Percentiles rank a stretch among this genome's conserved stretches.
Conservation (phyloP, 23 tunicate species). For the Phallusia fumigata region DNA sequence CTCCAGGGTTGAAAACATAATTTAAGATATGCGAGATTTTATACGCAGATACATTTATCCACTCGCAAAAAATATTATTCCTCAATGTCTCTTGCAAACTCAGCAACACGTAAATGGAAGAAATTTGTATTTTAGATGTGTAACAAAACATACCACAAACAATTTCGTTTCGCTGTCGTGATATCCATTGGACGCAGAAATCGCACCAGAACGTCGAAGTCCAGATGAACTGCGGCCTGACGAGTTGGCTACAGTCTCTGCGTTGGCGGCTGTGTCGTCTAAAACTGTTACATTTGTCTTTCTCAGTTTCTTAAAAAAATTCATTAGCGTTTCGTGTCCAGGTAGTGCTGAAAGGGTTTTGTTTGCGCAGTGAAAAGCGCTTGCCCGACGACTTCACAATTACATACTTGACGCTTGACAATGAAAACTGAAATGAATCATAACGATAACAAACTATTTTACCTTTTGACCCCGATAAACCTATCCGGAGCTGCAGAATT, state of each 20-base stretch:
- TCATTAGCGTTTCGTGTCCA: background rate
- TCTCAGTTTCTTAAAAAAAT: background rate
- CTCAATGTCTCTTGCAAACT: too few relatives aligned
- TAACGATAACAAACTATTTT: background rate
- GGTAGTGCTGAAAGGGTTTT: background rate
- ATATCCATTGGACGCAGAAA: constrained; percentile 16
- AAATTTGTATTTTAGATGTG: too few relatives aligned
- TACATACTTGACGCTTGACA: background rate
- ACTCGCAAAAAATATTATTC: too few relatives aligned
- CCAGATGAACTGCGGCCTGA: constrained; percentile 1
- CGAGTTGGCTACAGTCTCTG: background rate
- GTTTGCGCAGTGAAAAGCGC: too few relatives aligned
- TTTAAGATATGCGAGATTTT: too few relatives aligned
- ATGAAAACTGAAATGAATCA: background rate
- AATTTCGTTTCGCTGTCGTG: constrained; percentile 49
- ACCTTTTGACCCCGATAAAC: constrained; percentile 7
- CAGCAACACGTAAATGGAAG: too few relatives aligned
- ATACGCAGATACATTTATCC: too few relatives aligned
- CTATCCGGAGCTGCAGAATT: background rate
- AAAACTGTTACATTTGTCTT: constrained; percentile 7
- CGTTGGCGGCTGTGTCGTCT: constrained; percentile 4
- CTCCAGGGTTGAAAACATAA: too few relatives aligned
- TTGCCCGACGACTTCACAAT: background rate
- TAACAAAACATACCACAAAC: constrained; percentile 41
- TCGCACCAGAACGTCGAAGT: background rate